Percentiles rank a stretch among this genome's conserved stretches.
Evolutionary conservation across 2,888 invertebrate species (phyloP).

Genomic region (Fragum whitleyi): DNA sequence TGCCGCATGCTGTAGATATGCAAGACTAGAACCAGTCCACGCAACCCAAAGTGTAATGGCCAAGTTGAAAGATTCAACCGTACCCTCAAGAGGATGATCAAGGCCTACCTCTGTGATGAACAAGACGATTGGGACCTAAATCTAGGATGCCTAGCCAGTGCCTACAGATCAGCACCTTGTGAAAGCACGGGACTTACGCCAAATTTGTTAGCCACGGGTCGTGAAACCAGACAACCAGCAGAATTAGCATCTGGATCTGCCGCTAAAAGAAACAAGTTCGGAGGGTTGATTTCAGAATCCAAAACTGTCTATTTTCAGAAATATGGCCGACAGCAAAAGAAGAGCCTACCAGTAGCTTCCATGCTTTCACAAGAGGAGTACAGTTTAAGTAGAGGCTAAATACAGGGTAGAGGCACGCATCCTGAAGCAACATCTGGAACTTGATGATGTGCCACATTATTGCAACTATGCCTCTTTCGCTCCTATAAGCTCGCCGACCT

Average conservation of each 20-base stretch:
- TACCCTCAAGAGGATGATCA: constrained; percentile 50
- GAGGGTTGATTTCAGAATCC: too few species aligned
- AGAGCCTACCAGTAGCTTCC: background rate
- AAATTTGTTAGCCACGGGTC: constrained; percentile 55
- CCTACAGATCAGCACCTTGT: constrained; percentile 48
- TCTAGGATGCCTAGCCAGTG: constrained; percentile 49
- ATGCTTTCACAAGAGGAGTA: background rate
- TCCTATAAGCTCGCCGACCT: background rate
- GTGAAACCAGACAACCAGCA: constrained; percentile 50
- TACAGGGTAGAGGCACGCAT: constrained; percentile 1
- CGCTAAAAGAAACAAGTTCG: constrained; percentile 26
- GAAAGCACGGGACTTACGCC: constrained; percentile 57
- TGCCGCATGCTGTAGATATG: constrained; percentile 34
- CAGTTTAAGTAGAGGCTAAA: background rate
- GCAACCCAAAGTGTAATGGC: constrained; percentile 55
- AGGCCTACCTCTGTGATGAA: constrained; percentile 37
- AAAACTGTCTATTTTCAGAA: too few species aligned
- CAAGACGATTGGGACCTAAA: constrained; percentile 58
- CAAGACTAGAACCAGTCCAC: constrained; percentile 46
- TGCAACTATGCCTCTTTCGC: constrained; percentile 13
- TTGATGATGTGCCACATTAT: constrained; percentile 11
- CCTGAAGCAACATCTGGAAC: background rate
- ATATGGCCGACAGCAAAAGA: background rate
- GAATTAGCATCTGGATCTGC: constrained; percentile 40
- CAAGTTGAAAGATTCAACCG: constrained; percentile 54